These are phyloP conservation scores for Platorchestia sp. DNA, from an alignment of 1,140 invertebrate species.

Conservation along the genomic window DNA sequence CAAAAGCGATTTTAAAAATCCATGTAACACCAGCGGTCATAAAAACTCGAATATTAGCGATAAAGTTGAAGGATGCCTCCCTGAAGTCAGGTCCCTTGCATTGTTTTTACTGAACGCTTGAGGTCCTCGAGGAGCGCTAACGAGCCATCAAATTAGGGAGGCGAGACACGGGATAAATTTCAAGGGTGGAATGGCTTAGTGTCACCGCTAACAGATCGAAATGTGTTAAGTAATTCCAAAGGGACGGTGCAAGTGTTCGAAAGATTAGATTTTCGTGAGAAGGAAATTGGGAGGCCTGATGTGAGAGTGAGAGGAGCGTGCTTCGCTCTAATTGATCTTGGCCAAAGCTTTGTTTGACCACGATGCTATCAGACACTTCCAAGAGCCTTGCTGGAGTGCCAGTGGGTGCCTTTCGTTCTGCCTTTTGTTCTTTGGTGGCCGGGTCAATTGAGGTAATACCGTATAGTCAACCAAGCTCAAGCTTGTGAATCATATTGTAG, in stretches of 20 bases:
- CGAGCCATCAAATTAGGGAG: conserved; percentile 29
- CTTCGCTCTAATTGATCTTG: conserved; percentile 30
- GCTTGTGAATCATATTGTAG: background rate
- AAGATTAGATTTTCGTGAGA: conserved; percentile 49
- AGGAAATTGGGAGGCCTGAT: conserved; percentile 5
- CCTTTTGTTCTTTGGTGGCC: background rate
- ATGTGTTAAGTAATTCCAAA: conserved; percentile 47
- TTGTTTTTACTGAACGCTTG: background rate
- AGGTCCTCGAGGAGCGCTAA: conserved; percentile 9
- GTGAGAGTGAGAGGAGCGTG: conserved; percentile 45
- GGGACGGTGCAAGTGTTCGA: conserved; percentile 35
- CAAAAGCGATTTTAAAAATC: too few relatives aligned
- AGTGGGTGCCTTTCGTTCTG: background rate
- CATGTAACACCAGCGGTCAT: too few relatives aligned
- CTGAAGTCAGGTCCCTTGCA: background rate
- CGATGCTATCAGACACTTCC: conserved; percentile 9
- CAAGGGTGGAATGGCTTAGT: conserved; percentile 29
- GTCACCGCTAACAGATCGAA: conserved; percentile 44
- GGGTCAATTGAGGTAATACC: background rate
- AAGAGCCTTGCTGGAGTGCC: background rate
- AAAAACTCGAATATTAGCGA: background rate
- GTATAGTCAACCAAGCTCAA: background rate
- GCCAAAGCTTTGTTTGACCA: background rate
- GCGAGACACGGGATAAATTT: conserved; percentile 28
- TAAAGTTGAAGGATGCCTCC: background rate